Conservation (phyloP, 2,113 vertebrate species). For the Podiceps cristatus region DNA sequence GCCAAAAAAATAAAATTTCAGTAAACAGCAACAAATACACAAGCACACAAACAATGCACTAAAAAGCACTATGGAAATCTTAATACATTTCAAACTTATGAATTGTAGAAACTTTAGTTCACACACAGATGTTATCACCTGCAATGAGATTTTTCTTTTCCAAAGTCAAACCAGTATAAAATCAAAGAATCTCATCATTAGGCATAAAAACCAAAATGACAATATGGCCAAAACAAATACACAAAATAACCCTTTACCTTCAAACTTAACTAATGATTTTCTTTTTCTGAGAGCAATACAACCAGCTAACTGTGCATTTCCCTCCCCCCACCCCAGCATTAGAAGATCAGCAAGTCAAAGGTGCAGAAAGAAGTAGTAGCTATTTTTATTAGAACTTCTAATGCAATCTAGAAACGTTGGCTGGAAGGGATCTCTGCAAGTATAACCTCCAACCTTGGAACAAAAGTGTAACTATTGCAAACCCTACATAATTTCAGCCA, state of each 20-base stretch:
- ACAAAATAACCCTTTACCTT: not conserved
- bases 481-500: not conserved
- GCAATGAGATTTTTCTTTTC: not conserved
- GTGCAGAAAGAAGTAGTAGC: not conserved
- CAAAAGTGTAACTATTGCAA: not conserved
- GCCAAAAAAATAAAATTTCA: not conserved
- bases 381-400: not conserved
- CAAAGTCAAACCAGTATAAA: not conserved
- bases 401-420: not conserved
- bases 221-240: not conserved
- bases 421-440: not conserved
- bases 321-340: not conserved
- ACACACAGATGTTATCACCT: not conserved
- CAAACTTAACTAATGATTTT: not conserved
- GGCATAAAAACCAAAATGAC: not conserved
- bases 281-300: not conserved
- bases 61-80: not conserved
- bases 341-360: not conserved
- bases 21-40: not conserved
- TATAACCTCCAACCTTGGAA: accelerated
- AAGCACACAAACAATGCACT: not conserved
- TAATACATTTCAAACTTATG: not conserved
- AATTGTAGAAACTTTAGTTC: not conserved
- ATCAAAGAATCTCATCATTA: not conserved
- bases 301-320: not conserved